Conservation (phyloP, 2,113 vertebrate genomes). For the Phyllostomus discolor region DNA sequence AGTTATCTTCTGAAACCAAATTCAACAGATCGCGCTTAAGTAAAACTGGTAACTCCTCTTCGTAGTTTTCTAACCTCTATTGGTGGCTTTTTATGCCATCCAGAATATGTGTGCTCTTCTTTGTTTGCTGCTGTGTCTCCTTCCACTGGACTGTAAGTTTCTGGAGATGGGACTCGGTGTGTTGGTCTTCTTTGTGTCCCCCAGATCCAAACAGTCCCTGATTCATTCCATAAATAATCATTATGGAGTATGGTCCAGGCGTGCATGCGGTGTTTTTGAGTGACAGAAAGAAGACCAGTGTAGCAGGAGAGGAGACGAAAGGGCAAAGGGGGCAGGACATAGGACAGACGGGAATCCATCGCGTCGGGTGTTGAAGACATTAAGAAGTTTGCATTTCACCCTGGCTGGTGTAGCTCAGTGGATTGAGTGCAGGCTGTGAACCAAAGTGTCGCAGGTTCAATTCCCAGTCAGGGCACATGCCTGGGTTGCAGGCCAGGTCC, state of each 20-base stretch:
- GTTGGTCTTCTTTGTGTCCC: neutral
- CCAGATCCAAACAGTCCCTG: neutral
- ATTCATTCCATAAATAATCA: neutral
- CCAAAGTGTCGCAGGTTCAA: too few species aligned
- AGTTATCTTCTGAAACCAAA: neutral
- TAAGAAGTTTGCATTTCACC: neutral
- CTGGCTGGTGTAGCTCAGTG: too few species aligned
- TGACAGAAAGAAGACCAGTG: neutral
- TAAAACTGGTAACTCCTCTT: neutral
- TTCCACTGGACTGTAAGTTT: neutral
- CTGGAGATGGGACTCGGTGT: neutral
- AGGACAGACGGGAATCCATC: neutral
- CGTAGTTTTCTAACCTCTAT: neutral
- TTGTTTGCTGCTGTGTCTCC: neutral
- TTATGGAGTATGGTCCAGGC: neutral
- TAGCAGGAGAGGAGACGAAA: neutral
- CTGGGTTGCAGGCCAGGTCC: too few species aligned
- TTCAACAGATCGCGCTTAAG: neutral
- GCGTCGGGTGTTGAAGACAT: neutral
- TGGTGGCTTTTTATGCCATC: neutral
- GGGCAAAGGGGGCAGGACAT: neutral
- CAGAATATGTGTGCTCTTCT: neutral
- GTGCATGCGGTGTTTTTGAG: neutral
- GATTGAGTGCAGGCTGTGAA: too few species aligned
- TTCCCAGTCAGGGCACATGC: too few species aligned